phyloP scores from a whole-genome alignment of 2,888 invertebrate genomes.

The Dryobotodes eremita region DNA sequence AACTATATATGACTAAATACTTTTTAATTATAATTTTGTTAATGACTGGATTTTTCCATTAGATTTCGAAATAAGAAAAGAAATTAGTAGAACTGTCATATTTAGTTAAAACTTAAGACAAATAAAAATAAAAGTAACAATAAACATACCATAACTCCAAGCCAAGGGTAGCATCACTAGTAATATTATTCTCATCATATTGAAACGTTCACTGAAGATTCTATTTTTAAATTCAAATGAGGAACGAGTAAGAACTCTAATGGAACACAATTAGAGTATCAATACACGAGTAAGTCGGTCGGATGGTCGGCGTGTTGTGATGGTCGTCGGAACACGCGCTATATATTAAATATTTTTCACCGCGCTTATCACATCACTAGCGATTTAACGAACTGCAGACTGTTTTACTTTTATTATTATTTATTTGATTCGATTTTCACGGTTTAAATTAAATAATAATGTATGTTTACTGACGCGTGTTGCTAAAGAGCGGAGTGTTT shows the following conservation, averaged over 20 bases:
- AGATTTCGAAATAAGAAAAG: not conserved
- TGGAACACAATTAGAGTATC: slow-evolving; percentile 62
- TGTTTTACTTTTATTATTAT: slow-evolving; percentile 32
- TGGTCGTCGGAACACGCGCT: slow-evolving; percentile 66
- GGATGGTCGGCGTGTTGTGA: slow-evolving; percentile 70
- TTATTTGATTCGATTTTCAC: slow-evolving; percentile 41
- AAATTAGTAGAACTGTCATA: not conserved
- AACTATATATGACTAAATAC: slow-evolving; percentile 32
- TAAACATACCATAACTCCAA: slow-evolving; percentile 69
- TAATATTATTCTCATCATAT: slow-evolving; percentile 60
- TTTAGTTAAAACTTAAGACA: too few species aligned
- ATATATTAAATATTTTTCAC: slow-evolving; percentile 75
- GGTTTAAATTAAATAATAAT: slow-evolving; percentile 38
- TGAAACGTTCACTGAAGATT: slow-evolving; percentile 60
- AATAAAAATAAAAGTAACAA: not conserved
- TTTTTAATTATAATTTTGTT: slow-evolving; percentile 45
- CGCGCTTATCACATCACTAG: slow-evolving; percentile 72
- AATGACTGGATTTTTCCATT: slow-evolving; percentile 18
- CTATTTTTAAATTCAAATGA: slow-evolving; percentile 55
- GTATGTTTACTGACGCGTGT: slow-evolving; percentile 15
- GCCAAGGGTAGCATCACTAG: slow-evolving; percentile 74
- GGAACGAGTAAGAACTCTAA: slow-evolving; percentile 65
- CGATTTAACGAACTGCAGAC: slow-evolving; percentile 23
- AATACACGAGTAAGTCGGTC: slow-evolving; percentile 69
- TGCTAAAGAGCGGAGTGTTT: not conserved